A percentile compares a stretch with the other conserved stretches of the same genome.
Evolutionary conservation across 2,888 invertebrate genomes (phyloP).

Genomic region (Ptilodon capucinus): DNA sequence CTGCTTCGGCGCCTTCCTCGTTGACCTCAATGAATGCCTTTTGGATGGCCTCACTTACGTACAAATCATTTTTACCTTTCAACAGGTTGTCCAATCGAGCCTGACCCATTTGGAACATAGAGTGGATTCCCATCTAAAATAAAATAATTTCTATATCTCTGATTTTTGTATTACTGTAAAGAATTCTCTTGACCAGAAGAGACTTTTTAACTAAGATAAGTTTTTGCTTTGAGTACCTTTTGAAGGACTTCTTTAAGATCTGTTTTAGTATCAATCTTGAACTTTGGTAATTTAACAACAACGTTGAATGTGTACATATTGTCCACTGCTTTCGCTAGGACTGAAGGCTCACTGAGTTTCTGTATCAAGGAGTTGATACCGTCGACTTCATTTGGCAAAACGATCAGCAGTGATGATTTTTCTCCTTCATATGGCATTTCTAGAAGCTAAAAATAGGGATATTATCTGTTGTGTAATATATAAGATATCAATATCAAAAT

Average conservation of each 20-base stretch:
- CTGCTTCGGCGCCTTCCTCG: slow-evolving; percentile 93
- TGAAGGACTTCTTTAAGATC: slow-evolving; percentile 82
- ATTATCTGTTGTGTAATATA: too few relatives aligned
- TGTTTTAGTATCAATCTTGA: slow-evolving; percentile 89
- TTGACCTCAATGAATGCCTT: slow-evolving; percentile 93
- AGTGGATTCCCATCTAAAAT: slow-evolving; percentile 48
- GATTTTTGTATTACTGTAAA: not conserved
- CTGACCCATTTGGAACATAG: slow-evolving; percentile 40
- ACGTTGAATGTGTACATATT: slow-evolving; percentile 77
- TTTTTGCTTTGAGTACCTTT: slow-evolving; percentile 78
- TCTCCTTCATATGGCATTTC: slow-evolving; percentile 88
- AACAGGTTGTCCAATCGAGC: slow-evolving; percentile 86
- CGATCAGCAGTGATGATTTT: slow-evolving; percentile 86
- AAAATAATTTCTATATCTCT: not conserved
- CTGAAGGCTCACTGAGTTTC: slow-evolving; percentile 76
- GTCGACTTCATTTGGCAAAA: slow-evolving; percentile 86
- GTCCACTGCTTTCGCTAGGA: slow-evolving; percentile 62
- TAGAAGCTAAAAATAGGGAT: slow-evolving; percentile 75
- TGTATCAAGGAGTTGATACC: slow-evolving; percentile 84
- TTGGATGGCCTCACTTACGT: slow-evolving; percentile 87
- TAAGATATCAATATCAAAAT: too few relatives aligned
- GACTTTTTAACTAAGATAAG: too few relatives aligned
- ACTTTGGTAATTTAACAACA: slow-evolving; percentile 87
- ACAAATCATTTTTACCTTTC: slow-evolving; percentile 63
- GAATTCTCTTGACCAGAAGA: not conserved